Evolutionary conservation across 1,140 invertebrate genomes (phyloP).

Genomic region (Hypsibius dujardini): DNA sequence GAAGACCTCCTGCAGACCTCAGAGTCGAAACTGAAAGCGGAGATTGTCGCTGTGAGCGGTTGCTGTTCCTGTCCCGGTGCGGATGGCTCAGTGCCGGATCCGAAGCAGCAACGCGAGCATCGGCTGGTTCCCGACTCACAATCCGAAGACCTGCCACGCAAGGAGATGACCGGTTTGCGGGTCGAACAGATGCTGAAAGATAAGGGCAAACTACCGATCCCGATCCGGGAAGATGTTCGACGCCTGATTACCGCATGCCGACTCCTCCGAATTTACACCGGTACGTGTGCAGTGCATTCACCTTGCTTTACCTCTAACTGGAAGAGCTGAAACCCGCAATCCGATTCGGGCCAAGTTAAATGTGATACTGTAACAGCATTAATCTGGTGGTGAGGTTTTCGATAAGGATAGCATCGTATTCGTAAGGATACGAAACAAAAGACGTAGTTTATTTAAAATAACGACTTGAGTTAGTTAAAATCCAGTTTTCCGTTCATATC

Average conservation of each 20-base stretch:
- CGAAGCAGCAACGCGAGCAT: background rate
- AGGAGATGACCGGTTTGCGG: background rate
- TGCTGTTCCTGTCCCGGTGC: background rate
- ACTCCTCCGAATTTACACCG: constrained; percentile 1
- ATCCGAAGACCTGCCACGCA: background rate
- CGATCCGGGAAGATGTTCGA: constrained; percentile 14
- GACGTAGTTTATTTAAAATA: too few relatives aligned
- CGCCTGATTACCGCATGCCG: constrained; percentile 11
- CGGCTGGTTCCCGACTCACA: background rate
- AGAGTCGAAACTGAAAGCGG: constrained; percentile 12
- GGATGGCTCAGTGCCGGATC: background rate
- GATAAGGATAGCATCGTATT: too few relatives aligned
- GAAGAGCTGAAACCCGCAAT: too few relatives aligned
- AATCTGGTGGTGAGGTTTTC: too few relatives aligned
- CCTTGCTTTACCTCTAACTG: too few relatives aligned
- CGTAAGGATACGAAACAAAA: too few relatives aligned
- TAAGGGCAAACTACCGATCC: constrained; percentile 3
- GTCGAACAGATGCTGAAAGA: background rate
- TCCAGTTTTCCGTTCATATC: too few relatives aligned
- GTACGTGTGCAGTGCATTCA: background rate
- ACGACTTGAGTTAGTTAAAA: too few relatives aligned
- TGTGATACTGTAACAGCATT: too few relatives aligned
- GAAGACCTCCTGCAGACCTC: constrained; percentile 14
- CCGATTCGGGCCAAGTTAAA: too few relatives aligned
- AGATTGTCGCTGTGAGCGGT: background rate